Evolutionary conservation across 2,113 vertebrate species (phyloP).

Genomic region (Poecilia latipinna): DNA sequence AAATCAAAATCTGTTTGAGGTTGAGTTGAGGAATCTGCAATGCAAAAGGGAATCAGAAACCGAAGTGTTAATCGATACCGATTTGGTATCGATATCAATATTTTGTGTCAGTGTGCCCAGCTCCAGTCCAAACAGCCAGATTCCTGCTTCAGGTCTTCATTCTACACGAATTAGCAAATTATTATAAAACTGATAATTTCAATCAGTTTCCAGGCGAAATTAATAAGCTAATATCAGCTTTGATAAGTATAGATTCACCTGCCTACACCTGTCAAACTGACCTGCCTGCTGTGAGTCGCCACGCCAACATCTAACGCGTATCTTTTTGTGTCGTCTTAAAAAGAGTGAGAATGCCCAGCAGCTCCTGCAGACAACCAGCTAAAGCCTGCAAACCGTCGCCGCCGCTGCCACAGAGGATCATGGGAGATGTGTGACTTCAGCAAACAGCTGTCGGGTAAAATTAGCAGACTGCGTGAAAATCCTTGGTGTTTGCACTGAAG

Average conservation of each 20-base stretch:
- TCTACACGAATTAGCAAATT: background rate
- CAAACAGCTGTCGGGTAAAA: constrained; percentile 9
- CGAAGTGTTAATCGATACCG: too few relatives aligned
- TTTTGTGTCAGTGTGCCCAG: too few relatives aligned
- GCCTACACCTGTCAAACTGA: too few relatives aligned
- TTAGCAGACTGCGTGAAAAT: constrained; percentile 6
- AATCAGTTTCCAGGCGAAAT: background rate
- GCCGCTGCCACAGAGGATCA: background rate
- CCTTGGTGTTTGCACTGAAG: background rate
- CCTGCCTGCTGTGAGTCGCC: too few relatives aligned
- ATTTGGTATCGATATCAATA: too few relatives aligned
- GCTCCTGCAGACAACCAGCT: background rate
- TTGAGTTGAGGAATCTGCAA: too few relatives aligned
- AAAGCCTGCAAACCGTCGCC: background rate
- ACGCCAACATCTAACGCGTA: background rate
- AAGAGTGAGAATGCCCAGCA: background rate
- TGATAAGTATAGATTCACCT: too few relatives aligned
- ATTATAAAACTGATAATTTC: background rate
- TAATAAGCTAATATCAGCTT: background rate
- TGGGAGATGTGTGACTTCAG: background rate
- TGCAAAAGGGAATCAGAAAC: too few relatives aligned
- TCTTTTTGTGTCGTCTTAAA: background rate
- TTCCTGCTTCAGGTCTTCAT: background rate
- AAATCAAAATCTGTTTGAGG: too few relatives aligned
- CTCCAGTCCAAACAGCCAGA: too few relatives aligned